phyloP scores from a whole-genome alignment of 2,888 invertebrate species.

The Neocrepidodera transversa region DNA sequence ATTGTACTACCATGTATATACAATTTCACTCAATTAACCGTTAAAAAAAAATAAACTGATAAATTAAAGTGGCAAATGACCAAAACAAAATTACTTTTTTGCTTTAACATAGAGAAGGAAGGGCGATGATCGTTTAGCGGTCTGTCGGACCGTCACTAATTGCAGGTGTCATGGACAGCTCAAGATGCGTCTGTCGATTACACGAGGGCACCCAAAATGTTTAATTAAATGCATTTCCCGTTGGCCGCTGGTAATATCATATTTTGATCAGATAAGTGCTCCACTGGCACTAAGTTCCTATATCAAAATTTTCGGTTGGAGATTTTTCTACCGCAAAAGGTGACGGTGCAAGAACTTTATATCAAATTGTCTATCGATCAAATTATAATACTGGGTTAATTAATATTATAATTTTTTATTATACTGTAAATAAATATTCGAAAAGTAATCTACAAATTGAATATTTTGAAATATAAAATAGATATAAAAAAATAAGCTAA shows the following conservation, averaged over 20 bases:
- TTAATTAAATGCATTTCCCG: slow-evolving; percentile 60
- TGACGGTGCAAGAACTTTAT: slow-evolving; percentile 54
- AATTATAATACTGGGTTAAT: no score
- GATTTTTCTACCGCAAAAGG: background rate
- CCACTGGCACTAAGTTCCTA: slow-evolving; percentile 43
- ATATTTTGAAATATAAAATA: no score
- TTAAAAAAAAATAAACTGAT: background rate
- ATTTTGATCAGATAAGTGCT: slow-evolving; percentile 54
- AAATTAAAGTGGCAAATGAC: slow-evolving; percentile 3
- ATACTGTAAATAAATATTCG: no score
- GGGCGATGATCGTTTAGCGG: slow-evolving; percentile 52
- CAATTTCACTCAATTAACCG: background rate
- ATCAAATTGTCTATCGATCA: no score
- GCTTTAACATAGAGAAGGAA: slow-evolving; percentile 1
- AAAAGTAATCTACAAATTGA: no score
- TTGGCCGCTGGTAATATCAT: slow-evolving; percentile 52
- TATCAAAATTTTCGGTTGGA: background rate
- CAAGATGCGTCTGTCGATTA: slow-evolving; percentile 56
- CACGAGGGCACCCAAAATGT: slow-evolving; percentile 52
- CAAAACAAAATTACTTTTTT: slow-evolving; percentile 9
- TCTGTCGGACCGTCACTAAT: slow-evolving; percentile 58
- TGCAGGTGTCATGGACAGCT: slow-evolving; percentile 59
- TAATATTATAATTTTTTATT: no score
- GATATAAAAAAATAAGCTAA: no score
- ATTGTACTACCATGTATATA: no score